These are phyloP conservation scores for Saiga tatarica DNA, from an alignment of 2,113 vertebrate genomes.

Conservation along the genomic window DNA sequence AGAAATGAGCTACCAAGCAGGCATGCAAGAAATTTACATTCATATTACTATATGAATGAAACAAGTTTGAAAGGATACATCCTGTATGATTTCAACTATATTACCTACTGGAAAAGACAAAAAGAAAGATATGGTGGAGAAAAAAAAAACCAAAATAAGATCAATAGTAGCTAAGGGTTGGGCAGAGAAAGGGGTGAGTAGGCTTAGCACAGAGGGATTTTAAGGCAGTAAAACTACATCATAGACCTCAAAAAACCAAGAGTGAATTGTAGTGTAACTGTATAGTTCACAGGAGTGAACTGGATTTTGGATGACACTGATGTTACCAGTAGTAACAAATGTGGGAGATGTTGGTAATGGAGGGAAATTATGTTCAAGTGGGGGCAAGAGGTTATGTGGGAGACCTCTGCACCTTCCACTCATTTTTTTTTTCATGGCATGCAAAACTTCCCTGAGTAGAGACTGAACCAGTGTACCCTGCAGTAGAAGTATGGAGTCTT, in stretches of 20 bases:
- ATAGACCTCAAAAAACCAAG: background rate
- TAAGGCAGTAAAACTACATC: background rate
- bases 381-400: no score
- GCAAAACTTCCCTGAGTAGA: background rate
- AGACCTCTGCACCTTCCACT: background rate
- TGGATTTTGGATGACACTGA: background rate
- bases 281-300: background rate
- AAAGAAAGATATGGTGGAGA: background rate
- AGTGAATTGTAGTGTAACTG: background rate
- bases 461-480: background rate
- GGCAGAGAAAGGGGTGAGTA: background rate
- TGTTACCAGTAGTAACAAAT: background rate
- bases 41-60: background rate
- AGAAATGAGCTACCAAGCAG: background rate
- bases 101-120: background rate
- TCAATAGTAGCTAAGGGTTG: background rate
- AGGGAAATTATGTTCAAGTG: background rate
- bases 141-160: no score
- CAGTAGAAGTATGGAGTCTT: background rate
- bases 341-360: background rate
- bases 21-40: background rate
- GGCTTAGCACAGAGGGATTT: background rate
- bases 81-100: background rate
- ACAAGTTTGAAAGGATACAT: background rate
- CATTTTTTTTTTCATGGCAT: background rate